phyloP scores from a whole-genome alignment of 2,113 vertebrate species.

The Leucopsar rothschildi region DNA sequence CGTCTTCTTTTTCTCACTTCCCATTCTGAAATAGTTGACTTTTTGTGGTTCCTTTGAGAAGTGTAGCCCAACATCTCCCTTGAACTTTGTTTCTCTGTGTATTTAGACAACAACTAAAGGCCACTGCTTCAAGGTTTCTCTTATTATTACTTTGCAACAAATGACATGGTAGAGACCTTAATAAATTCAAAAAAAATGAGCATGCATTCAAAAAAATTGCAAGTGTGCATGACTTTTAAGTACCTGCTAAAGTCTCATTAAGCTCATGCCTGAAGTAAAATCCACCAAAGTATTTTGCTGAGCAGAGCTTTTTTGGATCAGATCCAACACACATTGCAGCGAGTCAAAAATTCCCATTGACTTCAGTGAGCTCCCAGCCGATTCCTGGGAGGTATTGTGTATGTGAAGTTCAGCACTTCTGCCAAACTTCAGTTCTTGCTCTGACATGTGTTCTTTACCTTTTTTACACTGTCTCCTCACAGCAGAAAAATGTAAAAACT shows the following conservation, averaged over 20 bases:
- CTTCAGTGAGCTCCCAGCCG: neutral
- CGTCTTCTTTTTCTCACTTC: constrained; percentile 25
- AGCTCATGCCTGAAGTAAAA: constrained; percentile 19
- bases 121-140: neutral
- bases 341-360: constrained; percentile 37
- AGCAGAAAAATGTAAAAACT: neutral
- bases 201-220: neutral
- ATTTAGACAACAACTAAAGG: neutral
- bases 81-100: neutral
- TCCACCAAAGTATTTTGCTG: neutral
- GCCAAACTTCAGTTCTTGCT: constrained; percentile 37
- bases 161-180: neutral
- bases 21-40: constrained; percentile 2
- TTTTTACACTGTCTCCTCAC: neutral
- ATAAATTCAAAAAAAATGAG: neutral
- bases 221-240: neutral
- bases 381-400: constrained; percentile 38
- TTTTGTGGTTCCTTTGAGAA: constrained; percentile 49
- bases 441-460: neutral
- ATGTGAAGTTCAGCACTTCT: constrained; percentile 26
- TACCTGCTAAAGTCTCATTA: neutral
- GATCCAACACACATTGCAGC: neutral
- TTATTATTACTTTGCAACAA: neutral
- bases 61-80: neutral
- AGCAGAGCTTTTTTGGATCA: neutral